phyloP scores from a whole-genome alignment of 2,797 vertebrate genomes.

The Buphagus erythrorhynchus region DNA sequence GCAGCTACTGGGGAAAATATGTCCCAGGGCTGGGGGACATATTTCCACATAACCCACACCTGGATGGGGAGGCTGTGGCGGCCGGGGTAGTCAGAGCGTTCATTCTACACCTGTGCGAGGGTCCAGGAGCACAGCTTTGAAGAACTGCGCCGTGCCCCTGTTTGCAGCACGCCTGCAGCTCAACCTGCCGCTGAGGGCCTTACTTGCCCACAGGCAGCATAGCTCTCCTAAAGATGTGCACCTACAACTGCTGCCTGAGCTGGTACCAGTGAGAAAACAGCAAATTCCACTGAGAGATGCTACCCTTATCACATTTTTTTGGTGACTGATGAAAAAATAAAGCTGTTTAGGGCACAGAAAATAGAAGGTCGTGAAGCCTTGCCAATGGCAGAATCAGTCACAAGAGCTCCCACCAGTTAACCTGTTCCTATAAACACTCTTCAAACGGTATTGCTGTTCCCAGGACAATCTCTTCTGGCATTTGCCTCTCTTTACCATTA shows the following conservation, averaged over 20 bases:
- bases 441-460: rapidly evolving
- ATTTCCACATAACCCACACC: too few species aligned
- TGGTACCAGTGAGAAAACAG: neutral
- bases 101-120: rapidly evolving
- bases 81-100: neutral
- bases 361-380: neutral
- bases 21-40: neutral
- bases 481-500: neutral
- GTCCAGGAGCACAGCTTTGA: neutral
- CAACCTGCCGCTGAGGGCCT: neutral
- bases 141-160: rapidly evolving
- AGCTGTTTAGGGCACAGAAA: neutral
- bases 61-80: neutral
- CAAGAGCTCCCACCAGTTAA: neutral
- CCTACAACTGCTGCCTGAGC: neutral
- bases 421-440: neutral
- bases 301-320: neutral
- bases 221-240: neutral
- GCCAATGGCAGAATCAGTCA: rapidly evolving
- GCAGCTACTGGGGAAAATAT: neutral
- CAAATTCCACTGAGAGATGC: neutral
- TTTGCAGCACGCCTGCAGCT: neutral
- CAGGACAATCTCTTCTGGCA: neutral
- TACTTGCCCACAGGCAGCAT: neutral
- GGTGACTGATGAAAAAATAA: neutral